phyloP scores from a whole-genome alignment of 2,888 invertebrate species.

The Cremastinae sp. region DNA sequence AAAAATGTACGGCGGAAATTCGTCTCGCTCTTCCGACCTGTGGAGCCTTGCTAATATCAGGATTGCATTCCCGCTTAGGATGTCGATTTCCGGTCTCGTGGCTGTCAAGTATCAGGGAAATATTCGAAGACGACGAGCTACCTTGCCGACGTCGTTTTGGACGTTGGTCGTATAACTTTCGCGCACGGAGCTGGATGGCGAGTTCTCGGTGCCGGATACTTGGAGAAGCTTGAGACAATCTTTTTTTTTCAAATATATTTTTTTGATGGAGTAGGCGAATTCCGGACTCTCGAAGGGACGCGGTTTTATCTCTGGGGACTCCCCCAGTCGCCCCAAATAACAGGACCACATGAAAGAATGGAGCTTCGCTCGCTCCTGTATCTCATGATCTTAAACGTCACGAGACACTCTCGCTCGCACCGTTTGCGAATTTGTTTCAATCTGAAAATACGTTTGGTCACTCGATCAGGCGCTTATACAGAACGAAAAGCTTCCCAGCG shows the following conservation, averaged over 20 bases:
- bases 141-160: not conserved
- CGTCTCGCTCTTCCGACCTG: slow-evolving; percentile 29
- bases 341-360: slow-evolving; percentile 68
- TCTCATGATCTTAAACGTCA: slow-evolving; percentile 34
- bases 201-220: slow-evolving; percentile 27
- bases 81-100: slow-evolving; percentile 62
- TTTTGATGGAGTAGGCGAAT: not conserved
- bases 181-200: slow-evolving; percentile 10
- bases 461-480: slow-evolving; percentile 67
- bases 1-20: slow-evolving; percentile 13
- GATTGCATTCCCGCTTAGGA: slow-evolving; percentile 60
- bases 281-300: slow-evolving; percentile 50
- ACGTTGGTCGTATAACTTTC: not conserved
- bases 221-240: not conserved
- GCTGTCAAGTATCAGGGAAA: slow-evolving; percentile 59
- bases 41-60: slow-evolving; percentile 55
- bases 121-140: slow-evolving; percentile 50
- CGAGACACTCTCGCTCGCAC: slow-evolving; percentile 25
- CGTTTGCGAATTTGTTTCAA: slow-evolving; percentile 45
- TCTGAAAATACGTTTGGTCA: slow-evolving; percentile 70
- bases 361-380: slow-evolving; percentile 28
- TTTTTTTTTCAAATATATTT: not conserved
- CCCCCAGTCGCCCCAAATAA: slow-evolving; percentile 72
- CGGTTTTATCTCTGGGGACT: slow-evolving; percentile 72
- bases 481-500: not conserved